Percentiles rank a stretch among this genome's conserved stretches.
phyloP scores from a whole-genome alignment of 2,113 vertebrate genomes.

The Bambusicola thoracicus region DNA sequence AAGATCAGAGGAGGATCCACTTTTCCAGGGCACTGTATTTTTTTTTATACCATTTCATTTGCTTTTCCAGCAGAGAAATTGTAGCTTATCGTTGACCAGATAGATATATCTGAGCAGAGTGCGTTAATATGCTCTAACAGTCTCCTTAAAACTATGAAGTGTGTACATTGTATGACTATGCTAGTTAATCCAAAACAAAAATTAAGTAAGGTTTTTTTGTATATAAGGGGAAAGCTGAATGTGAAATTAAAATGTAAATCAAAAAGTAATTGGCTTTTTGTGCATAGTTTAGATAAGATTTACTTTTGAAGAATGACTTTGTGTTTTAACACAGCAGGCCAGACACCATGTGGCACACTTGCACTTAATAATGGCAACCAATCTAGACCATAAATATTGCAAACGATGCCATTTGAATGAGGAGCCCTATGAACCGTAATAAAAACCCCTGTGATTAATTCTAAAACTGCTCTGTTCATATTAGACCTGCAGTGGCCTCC shows the following conservation, averaged over 20 bases:
- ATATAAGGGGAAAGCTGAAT: constrained; percentile 56
- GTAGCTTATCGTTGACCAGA: constrained; percentile 3
- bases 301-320: constrained; percentile 84
- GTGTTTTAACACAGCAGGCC: constrained; percentile 81
- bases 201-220: constrained; percentile 67
- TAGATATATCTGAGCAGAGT: not conserved
- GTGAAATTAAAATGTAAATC: constrained; percentile 86
- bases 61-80: not conserved
- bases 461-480: constrained; percentile 80
- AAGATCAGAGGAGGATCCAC: constrained; percentile 24
- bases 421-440: constrained; percentile 82
- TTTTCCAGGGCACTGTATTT: constrained; percentile 17
- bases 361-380: constrained; percentile 81
- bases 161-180: not conserved
- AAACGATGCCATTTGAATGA: constrained; percentile 81
- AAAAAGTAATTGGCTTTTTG: constrained; percentile 85
- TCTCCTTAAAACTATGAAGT: constrained; percentile 48
- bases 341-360: constrained; percentile 73
- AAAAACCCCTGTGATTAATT: constrained; percentile 85
- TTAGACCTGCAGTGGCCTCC: constrained; percentile 83
- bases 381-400: constrained; percentile 82
- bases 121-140: constrained; percentile 58
- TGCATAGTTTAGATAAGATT: constrained; percentile 86
- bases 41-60: constrained; percentile 48
- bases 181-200: constrained; percentile 73